phyloP scores from a whole-genome alignment of 2,113 vertebrate species.

The Heterotilapia buettikoferi region DNA sequence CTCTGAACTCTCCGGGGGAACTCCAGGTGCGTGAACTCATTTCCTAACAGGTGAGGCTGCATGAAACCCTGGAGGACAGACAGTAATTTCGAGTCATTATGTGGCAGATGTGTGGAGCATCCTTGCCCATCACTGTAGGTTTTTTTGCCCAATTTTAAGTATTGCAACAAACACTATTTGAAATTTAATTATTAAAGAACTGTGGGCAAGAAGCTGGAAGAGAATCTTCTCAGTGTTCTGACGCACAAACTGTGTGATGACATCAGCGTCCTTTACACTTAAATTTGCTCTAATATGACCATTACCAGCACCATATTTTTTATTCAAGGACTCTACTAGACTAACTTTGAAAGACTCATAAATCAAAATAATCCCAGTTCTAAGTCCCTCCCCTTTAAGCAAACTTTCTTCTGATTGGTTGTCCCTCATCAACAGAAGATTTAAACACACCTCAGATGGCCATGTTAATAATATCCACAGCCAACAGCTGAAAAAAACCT shows the following conservation, averaged over 20 bases:
- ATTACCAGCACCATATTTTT: background rate
- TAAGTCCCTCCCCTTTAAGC: background rate
- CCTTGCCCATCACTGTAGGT: background rate
- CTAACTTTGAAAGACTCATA: background rate
- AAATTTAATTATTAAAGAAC: background rate
- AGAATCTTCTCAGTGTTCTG: background rate
- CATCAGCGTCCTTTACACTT: background rate
- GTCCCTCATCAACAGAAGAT: background rate
- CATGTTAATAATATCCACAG: background rate
- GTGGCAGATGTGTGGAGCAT: background rate
- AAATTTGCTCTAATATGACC: background rate
- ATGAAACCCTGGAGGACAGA: slow-evolving; percentile 83
- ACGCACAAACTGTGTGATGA: background rate
- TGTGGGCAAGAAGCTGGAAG: background rate
- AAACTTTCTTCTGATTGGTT: background rate
- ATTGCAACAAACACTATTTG: background rate
- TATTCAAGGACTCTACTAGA: background rate
- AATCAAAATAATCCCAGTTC: background rate
- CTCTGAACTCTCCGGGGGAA: slow-evolving; percentile 95
- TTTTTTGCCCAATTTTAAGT: background rate
- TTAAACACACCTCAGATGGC: background rate
- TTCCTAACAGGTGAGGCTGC: slow-evolving; percentile 95
- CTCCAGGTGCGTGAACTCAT: slow-evolving; percentile 98
- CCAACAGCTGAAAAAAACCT: rapidly evolving
- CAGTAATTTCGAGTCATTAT: background rate